Evolutionary conservation across 1,140 invertebrate genomes (phyloP).

Genomic region (Protaetia brevitarsis): DNA sequence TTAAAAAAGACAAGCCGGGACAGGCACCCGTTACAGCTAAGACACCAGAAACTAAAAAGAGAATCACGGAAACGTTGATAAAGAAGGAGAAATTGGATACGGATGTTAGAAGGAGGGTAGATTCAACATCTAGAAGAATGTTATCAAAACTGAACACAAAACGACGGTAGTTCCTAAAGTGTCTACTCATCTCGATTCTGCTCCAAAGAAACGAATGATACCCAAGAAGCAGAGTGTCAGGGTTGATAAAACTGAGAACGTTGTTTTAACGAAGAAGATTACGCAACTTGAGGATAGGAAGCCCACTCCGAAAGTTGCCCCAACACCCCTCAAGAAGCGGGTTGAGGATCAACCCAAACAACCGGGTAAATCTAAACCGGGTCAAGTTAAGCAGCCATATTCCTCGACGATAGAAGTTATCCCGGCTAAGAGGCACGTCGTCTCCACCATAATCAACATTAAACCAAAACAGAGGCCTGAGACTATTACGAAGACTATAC

Average conservation of each 20-base stretch:
- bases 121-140: background rate
- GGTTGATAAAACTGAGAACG: background rate
- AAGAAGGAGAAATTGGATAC: constrained; percentile 23
- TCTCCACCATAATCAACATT: constrained; percentile 38
- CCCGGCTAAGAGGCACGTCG: constrained; percentile 34
- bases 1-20: constrained; percentile 34
- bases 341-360: constrained; percentile 17
- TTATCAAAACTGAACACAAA: background rate
- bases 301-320: background rate
- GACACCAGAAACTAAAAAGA: background rate
- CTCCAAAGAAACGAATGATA: background rate
- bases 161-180: too few relatives aligned
- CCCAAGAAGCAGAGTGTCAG: background rate
- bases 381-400: background rate
- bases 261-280: too few relatives aligned
- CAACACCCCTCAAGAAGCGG: background rate
- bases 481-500: constrained; percentile 31
- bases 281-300: background rate
- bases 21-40: background rate
- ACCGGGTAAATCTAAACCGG: background rate
- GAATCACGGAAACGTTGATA: constrained; percentile 21
- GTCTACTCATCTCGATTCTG: too few relatives aligned
- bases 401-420: background rate
- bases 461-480: constrained; percentile 29
- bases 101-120: background rate